Base-by-base conservation (phyloP, 2,113 vertebrate genomes). In the Cettia cetti region DNA sequence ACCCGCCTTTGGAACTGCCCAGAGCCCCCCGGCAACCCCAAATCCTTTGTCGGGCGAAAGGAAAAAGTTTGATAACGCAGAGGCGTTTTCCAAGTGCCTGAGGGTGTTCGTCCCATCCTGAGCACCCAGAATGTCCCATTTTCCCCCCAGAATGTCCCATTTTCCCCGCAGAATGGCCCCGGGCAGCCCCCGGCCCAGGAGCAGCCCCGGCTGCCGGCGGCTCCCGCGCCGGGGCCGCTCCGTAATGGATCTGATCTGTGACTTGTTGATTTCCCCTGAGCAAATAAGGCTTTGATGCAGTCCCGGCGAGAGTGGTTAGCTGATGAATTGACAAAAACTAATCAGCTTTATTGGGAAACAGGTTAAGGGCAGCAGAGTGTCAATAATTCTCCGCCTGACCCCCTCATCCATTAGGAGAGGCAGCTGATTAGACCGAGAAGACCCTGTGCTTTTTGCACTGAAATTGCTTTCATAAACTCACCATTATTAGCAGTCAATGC, bases 281-380 rank as follows among this genome's bases (percentile, higher is more conserved):
- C 99, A 99, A 99, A 99, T 98, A 98, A 96, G 98, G 97, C 98
- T 98, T 98, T 98, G 98, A 98, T 97, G 97, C 97, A 97, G 96
- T 97, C 97, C 97, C 97, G 97, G 77, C 84, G 96, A 97, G 98
- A 97, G 97, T 87, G 98, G 98, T 97, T 97, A 97, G 98, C 98
- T 99, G 99, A 99, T 99, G 99, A 98, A 99, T 99, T 98, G 99
- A 98, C 98, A 97, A 98, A 99, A 99, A 98, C 99, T 98, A 99
- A 99, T 99, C 99, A 98, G 99, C 99, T 99, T 99, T 99, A 99
- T 99, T 99, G 99, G 99, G 98, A 98, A 98, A 98, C 98, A 98
- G 99, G 99, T 99, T 99, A 99, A 99, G 98, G 99, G 98, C 99
- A 98, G 97, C 96, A 94, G 98, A 97, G 98, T 98, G 99, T 99